These are phyloP conservation scores for Drepana arcuata DNA, from an alignment of 1,140 invertebrate genomes.

Conservation along the genomic window DNA sequence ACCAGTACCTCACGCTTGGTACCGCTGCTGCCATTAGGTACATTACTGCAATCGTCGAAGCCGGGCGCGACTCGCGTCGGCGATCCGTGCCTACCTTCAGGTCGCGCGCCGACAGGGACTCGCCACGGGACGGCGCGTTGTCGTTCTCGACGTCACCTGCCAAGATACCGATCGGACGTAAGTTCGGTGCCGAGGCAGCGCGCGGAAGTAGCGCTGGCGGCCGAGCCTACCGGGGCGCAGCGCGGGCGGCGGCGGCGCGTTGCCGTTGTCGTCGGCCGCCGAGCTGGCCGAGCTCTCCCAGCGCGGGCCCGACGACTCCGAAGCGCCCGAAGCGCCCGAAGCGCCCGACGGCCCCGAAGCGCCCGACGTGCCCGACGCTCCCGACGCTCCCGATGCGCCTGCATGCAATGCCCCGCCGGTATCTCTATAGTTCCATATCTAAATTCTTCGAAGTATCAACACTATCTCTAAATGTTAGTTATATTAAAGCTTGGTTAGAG, in stretches of 20 bases:
- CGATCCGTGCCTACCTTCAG: slow-evolving; percentile 3
- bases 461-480: no score
- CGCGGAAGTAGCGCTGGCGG: not conserved
- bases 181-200: not conserved
- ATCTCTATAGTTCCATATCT: no score
- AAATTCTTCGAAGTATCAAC: no score
- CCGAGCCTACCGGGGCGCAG: not conserved
- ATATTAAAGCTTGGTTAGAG: no score
- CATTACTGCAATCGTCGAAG: no score
- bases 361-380: slow-evolving; percentile 15
- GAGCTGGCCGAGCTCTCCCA: not conserved
- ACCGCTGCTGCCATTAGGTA: no score
- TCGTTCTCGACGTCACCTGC: slow-evolving; percentile 31
- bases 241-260: slow-evolving; percentile 2
- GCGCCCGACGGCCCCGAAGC: not conserved
- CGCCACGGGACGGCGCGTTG: slow-evolving; percentile 16
- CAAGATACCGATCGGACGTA: not conserved
- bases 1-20: no score
- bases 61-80: no score
- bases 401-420: not conserved
- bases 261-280: slow-evolving; percentile 17
- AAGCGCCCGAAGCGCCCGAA: not conserved
- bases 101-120: slow-evolving; percentile 1
- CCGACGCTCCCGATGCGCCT: slow-evolving; percentile 3
- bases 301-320: not conserved